Evolutionary conservation across 2,888 invertebrate genomes (phyloP).

Genomic region (Cyclophora punctaria): DNA sequence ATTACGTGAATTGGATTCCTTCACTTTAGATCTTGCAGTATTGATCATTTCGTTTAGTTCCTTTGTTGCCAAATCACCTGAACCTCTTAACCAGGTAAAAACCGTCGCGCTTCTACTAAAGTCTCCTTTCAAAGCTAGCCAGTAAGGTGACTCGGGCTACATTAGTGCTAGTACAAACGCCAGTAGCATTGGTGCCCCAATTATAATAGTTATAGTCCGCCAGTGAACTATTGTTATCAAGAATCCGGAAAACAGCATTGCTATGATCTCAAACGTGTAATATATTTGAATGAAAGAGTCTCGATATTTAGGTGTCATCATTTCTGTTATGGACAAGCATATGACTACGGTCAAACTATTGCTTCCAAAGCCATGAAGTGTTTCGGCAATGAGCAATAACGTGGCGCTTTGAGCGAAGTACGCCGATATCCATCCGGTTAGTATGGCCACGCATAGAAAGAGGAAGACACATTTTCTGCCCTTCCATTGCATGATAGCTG

Average conservation of each 20-base stretch:
- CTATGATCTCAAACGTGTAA: slow-evolving; percentile 4
- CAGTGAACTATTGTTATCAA: slow-evolving; percentile 16
- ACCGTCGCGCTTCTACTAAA: slow-evolving; percentile 12
- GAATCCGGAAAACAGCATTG: slow-evolving; percentile 10
- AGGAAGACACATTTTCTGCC: slow-evolving; percentile 21
- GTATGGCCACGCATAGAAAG: slow-evolving; percentile 10
- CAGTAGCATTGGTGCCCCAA: slow-evolving; percentile 11
- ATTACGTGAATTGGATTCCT: neutral
- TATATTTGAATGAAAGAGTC: slow-evolving; percentile 8
- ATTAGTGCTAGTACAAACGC: slow-evolving; percentile 9
- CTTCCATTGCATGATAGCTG: slow-evolving; percentile 18
- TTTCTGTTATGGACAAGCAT: slow-evolving; percentile 15
- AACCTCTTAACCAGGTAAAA: slow-evolving; percentile 18
- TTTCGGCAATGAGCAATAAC: slow-evolving; percentile 14
- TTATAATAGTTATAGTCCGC: slow-evolving; percentile 14
- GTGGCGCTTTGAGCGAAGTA: slow-evolving; percentile 6
- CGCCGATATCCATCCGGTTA: slow-evolving; percentile 16
- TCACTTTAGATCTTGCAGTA: neutral
- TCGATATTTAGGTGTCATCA: slow-evolving; percentile 17
- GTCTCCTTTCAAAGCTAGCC: slow-evolving; percentile 20
- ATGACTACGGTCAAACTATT: slow-evolving; percentile 14
- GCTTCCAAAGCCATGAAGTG: slow-evolving; percentile 18
- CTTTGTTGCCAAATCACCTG: slow-evolving; percentile 7
- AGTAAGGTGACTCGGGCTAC: slow-evolving; percentile 23
- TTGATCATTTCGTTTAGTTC: slow-evolving; percentile 10